Conservation (phyloP, 1,140 invertebrate genomes). For the Bombus breviceps region DNA sequence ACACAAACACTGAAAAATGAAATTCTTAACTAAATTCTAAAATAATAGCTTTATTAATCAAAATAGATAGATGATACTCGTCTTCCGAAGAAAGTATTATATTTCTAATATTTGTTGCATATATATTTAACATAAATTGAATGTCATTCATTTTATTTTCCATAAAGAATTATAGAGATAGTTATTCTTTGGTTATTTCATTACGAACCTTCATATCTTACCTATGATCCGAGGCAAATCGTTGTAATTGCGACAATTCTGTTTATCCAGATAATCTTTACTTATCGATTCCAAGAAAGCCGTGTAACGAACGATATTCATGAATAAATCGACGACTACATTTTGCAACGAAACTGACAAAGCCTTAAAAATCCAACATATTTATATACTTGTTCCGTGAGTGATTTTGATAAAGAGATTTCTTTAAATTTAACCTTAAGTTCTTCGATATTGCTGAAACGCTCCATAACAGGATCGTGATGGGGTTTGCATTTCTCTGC, state of each 20-base stretch:
- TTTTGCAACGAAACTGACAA: conserved; percentile 6
- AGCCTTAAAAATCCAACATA: not conserved
- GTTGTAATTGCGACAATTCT: not conserved
- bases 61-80: too few relatives aligned
- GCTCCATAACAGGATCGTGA: not conserved
- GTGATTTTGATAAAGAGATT: not conserved
- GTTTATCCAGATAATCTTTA: conserved; percentile 13
- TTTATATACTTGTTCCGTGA: not conserved
- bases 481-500: not conserved
- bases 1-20: conserved; percentile 26
- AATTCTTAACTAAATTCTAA: not conserved
- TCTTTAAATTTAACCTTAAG: conserved; percentile 24
- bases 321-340: conserved; percentile 26
- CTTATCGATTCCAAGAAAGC: conserved; percentile 5
- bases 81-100: not conserved
- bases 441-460: not conserved
- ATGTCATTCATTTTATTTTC: too few relatives aligned
- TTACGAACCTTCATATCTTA: not conserved
- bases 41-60: not conserved
- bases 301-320: conserved; percentile 30
- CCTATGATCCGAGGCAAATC: conserved; percentile 17
- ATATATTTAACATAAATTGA: not conserved
- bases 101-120: not conserved
- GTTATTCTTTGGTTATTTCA: not conserved
- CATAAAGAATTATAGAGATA: not conserved